phyloP scores from a whole-genome alignment of 2,113 vertebrate species.

The Drymodes brunneopygia region DNA sequence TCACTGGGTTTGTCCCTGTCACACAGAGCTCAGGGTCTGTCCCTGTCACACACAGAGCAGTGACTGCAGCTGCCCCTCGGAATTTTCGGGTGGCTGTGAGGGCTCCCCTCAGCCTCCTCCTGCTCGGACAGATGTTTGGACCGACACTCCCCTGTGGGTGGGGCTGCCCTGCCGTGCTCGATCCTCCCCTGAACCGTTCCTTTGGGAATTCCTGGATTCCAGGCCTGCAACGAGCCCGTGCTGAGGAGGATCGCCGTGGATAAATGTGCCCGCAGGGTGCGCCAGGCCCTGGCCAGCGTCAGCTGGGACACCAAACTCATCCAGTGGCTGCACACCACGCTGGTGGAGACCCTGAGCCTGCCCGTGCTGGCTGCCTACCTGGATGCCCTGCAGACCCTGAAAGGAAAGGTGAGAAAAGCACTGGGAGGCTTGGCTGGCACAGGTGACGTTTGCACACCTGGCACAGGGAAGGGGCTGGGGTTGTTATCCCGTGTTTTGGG shows the following conservation, averaged over 20 bases:
- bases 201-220: not conserved
- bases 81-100: not conserved
- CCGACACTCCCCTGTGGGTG: fast-evolving
- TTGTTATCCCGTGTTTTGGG: not conserved
- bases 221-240: slow-evolving; percentile 92
- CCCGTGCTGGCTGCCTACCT: slow-evolving; percentile 92
- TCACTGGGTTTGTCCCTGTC: not conserved
- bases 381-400: slow-evolving; percentile 94
- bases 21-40: too few species aligned
- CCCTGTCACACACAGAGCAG: too few species aligned
- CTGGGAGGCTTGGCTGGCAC: fast-evolving
- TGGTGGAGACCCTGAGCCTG: slow-evolving; percentile 92
- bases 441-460: fast-evolving
- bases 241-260: slow-evolving; percentile 90
- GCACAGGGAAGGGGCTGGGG: not conserved
- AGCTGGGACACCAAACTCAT: slow-evolving; percentile 93
- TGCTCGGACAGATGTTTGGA: too few species aligned
- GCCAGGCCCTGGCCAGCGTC: slow-evolving; percentile 88
- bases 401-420: slow-evolving; percentile 84
- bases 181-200: not conserved
- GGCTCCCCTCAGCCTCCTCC: not conserved
- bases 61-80: not conserved
- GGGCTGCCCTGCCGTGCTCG: fast-evolving
- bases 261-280: slow-evolving; percentile 91
- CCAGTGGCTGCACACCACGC: slow-evolving; percentile 91